Percentiles rank a stretch among this genome's conserved stretches.
These are phyloP conservation scores for Syrista parreyssii DNA, from an alignment of 2,888 invertebrate genomes.

Conservation along the genomic window DNA sequence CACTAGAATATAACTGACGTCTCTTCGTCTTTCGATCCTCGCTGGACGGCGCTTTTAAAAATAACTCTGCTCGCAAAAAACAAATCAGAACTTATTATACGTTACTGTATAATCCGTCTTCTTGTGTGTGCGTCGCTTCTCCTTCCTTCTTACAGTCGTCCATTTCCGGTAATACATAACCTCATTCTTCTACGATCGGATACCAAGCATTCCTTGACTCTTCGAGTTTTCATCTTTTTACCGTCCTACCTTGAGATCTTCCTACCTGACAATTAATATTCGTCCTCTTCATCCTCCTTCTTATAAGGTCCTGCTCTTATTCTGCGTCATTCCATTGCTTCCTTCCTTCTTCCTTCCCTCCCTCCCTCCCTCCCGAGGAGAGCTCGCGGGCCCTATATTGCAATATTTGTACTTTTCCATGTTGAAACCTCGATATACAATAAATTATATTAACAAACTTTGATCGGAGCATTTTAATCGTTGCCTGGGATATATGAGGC, in stretches of 20 bases:
- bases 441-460: conserved; percentile 67
- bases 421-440: conserved; percentile 67
- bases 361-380: conserved; percentile 64
- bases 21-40: conserved; percentile 11
- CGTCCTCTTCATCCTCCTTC: background rate
- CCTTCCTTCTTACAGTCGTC: conserved; percentile 25
- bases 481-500: background rate
- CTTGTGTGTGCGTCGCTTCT: conserved; percentile 34
- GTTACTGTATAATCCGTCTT: conserved; percentile 25
- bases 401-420: conserved; percentile 67
- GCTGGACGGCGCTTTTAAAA: conserved; percentile 1
- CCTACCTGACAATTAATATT: background rate
- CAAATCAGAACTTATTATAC: conserved; percentile 12
- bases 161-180: background rate
- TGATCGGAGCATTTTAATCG: conserved; percentile 36
- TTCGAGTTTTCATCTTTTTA: background rate
- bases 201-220: background rate
- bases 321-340: conserved; percentile 26
- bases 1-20: conserved; percentile 24
- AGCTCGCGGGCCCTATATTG: conserved; percentile 66
- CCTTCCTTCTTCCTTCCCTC: conserved; percentile 51
- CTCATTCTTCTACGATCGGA: background rate
- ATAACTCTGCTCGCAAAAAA: background rate
- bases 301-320: background rate
- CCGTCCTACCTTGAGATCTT: background rate